Evolutionary conservation across 2,888 invertebrate species (phyloP).

Genomic region (Apotomis betuletana): DNA sequence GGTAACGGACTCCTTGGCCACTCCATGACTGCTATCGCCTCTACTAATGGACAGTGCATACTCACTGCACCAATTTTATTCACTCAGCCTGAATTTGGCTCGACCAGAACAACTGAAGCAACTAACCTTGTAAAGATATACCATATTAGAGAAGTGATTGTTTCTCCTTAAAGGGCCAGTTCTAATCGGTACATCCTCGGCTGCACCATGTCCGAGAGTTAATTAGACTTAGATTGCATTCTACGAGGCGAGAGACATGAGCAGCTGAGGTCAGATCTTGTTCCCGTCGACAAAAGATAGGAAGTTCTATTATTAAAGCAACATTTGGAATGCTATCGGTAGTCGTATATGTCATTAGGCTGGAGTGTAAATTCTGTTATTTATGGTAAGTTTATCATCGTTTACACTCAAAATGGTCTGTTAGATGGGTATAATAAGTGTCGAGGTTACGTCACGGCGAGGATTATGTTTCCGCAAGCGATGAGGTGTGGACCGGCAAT

Average conservation of each 20-base stretch:
- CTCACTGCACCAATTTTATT: slow-evolving; percentile 43
- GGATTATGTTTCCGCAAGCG: slow-evolving; percentile 58
- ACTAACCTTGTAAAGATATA: slow-evolving; percentile 67
- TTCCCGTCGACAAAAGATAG: slow-evolving; percentile 36
- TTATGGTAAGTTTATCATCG: slow-evolving; percentile 31
- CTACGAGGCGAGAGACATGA: slow-evolving; percentile 61
- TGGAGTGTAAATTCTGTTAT: slow-evolving; percentile 25
- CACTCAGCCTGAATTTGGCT: slow-evolving; percentile 34
- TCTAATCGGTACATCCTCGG: slow-evolving; percentile 79
- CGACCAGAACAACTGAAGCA: slow-evolving; percentile 46
- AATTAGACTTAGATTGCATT: slow-evolving; percentile 78
- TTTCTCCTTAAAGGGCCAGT: slow-evolving; percentile 77
- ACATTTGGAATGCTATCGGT: slow-evolving; percentile 1
- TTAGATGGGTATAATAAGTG: slow-evolving; percentile 43
- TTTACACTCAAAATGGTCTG: slow-evolving; percentile 28
- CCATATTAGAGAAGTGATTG: slow-evolving; percentile 79
- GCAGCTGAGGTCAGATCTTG: slow-evolving; percentile 63
- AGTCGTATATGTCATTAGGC: slow-evolving; percentile 13
- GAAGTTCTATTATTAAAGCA: slow-evolving; percentile 29
- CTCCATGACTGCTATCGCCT: slow-evolving; percentile 28
- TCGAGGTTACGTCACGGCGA: slow-evolving; percentile 45
- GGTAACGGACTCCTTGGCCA: slow-evolving; percentile 47
- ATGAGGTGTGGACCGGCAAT: slow-evolving; percentile 76
- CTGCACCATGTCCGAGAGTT: slow-evolving; percentile 69
- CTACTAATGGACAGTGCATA: slow-evolving; percentile 28